These are phyloP conservation scores for Ceratina australensis DNA, from an alignment of 1,140 invertebrate genomes.

Conservation along the genomic window DNA sequence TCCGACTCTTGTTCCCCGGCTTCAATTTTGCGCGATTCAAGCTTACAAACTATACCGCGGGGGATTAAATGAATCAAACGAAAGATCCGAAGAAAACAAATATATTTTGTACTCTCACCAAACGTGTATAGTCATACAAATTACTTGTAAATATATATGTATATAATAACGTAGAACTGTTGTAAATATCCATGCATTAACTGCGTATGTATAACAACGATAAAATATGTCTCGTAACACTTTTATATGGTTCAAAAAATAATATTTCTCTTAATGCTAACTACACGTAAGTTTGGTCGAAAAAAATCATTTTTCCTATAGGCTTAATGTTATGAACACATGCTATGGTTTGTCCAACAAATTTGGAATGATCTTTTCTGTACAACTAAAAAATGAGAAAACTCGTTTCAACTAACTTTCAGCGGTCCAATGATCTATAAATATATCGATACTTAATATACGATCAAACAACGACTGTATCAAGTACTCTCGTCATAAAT, in stretches of 20 bases:
- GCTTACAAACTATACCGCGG: slow-evolving; percentile 14
- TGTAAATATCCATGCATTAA: slow-evolving; percentile 32
- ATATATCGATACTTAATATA: background rate
- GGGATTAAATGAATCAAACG: slow-evolving; percentile 20
- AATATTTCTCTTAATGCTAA: slow-evolving; percentile 1
- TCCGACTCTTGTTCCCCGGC: slow-evolving; percentile 21
- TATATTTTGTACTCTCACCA: slow-evolving; percentile 19
- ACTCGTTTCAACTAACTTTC: no score
- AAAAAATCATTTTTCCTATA: background rate
- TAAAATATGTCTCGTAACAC: slow-evolving; percentile 14
- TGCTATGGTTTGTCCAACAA: background rate
- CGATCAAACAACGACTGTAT: no score
- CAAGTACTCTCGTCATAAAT: slow-evolving; percentile 15
- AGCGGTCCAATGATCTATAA: background rate
- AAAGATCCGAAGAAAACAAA: background rate
- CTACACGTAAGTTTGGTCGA: no score
- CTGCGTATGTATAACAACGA: slow-evolving; percentile 15
- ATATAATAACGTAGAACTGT: background rate
- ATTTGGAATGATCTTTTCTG: no score
- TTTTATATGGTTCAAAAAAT: slow-evolving; percentile 11
- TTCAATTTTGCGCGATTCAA: slow-evolving; percentile 27
- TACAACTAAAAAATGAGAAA: background rate
- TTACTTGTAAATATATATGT: background rate
- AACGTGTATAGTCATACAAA: slow-evolving; percentile 6
- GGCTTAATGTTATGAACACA: background rate